These are phyloP conservation scores for Ennomos quercinarius DNA, from an alignment of 2,888 invertebrate species.

Conservation along the genomic window DNA sequence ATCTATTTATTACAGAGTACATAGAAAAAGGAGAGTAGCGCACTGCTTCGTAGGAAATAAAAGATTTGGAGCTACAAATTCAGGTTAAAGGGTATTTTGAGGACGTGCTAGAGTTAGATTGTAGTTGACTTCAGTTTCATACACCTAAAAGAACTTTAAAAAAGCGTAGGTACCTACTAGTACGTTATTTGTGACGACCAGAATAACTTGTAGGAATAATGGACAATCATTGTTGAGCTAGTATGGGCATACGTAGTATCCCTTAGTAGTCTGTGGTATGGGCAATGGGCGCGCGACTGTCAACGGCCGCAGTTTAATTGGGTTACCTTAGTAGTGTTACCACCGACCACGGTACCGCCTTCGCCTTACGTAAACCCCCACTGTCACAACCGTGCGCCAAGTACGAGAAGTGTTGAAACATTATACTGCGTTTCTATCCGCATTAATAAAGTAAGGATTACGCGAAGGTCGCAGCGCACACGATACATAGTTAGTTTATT, in stretches of 20 bases:
- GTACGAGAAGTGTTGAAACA: conserved; percentile 64
- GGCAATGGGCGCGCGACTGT: conserved; percentile 36
- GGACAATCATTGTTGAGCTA: conserved; percentile 22
- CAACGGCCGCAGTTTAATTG: conserved; percentile 63
- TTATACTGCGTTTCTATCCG: conserved; percentile 55
- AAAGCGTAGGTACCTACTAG: too few relatives aligned
- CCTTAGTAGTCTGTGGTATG: too few relatives aligned
- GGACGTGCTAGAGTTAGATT: too few relatives aligned
- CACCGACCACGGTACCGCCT: conserved; percentile 51
- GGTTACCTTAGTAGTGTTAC: conserved; percentile 62
- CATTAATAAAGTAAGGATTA: conserved; percentile 44
- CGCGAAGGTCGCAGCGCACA: conserved; percentile 52
- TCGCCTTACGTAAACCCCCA: conserved; percentile 73
- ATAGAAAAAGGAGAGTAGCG: too few relatives aligned
- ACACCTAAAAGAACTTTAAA: too few relatives aligned
- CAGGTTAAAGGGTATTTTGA: too few relatives aligned
- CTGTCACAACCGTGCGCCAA: conserved; percentile 70
- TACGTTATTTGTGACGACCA: conserved; percentile 9
- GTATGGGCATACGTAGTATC: too few relatives aligned
- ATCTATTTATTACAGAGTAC: too few relatives aligned
- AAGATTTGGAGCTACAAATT: too few relatives aligned
- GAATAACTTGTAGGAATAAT: conserved; percentile 13
- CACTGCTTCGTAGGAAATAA: too few relatives aligned
- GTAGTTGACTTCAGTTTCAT: too few relatives aligned
- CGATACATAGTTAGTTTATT: conserved; percentile 7